Evolutionary conservation across 2,888 invertebrate species (phyloP), one percentile per base, ranked within the genome.

Genomic region (Synergus itoensis): DNA sequence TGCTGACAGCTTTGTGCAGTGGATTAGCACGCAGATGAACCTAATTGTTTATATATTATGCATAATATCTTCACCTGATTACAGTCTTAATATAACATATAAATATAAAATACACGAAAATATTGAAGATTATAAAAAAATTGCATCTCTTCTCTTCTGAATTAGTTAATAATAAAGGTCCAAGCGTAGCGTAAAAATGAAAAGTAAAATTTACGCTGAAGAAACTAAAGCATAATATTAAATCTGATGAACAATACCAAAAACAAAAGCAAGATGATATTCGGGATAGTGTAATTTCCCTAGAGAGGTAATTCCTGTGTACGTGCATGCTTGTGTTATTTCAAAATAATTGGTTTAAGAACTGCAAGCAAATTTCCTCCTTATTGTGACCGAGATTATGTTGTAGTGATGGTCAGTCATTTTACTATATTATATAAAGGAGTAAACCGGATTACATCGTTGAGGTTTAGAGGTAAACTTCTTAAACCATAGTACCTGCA

Each of bases 401-500:
- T 21, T 28, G 1, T 9, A 48, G 5, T 16, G 8, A 8, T 67
- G 9, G 36, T 48, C 14, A 2, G n/a, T 9, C n/a, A 53, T 28
- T 73, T 53, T 36, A 36, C 53, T 3, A 8, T 45, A 5, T 7
- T 40, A 65, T 16, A 3, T 2, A 7, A 8, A 11, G 1, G 14
- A 16, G 21, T 1, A 16, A 45, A 45, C 16, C 14, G 7, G 45
- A 69, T 69, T 28, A 69, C 48, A 43, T 12, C 21, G 9, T 48
- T 48, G 11, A 48, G 53, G 53, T 53, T 73, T n/a, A 73, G 36
- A 53, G 48, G n/a, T 21, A n/a, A 53, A 73, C n/a, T 69, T 69
- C 28, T 28, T 69, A 28, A 14, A 48, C 76, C 60, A 78, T 77
- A 73, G 21, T 63, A 78, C 76, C 81, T 78, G 77, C 79, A 82